Evolutionary conservation across 2,888 invertebrate genomes (phyloP), one percentile per base, ranked within the genome.

Genomic region (Blera fallax): DNA sequence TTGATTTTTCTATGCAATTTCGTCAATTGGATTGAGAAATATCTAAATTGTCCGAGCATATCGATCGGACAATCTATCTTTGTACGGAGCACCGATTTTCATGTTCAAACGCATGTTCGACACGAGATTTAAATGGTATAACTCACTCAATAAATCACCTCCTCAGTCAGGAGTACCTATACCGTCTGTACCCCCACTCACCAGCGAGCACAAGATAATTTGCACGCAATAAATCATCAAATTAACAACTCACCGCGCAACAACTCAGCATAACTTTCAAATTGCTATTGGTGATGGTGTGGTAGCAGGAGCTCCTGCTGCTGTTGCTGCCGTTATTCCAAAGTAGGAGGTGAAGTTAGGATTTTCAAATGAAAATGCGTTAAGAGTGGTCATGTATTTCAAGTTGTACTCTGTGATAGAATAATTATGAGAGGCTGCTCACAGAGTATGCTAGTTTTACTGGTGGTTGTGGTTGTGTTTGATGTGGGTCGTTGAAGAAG

Each of bases 161-260:
- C 58, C 65, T 85, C 64, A 67, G 74, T 62, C 60, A 56, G 72
- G 52, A 76, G 52, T 65, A 8, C 10, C 14, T 14, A 3, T 48
- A 10, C 4, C 2, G 52, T 43, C 3, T 27, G 45, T 60, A 29
- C n/a, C 77, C 32, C 50, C 27, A 50, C 48, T 60, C 70, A 73
- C 11, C 43, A 16, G 77, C 69, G 24, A 40, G 14, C 65, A 73
- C 82, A 73, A 69, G 77, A 82, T 87, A 87, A 87, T 87, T 87
- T 81, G 87, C 87, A 87, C 87, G 87, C 82, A 87, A 87, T 87
- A 87, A 81, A 76, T 85, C 85, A 85, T 85, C 81, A 76, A 81
- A 85, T 81, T 81, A 85, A 81, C 85, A 85, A 85, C 85, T 81
- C 81, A 77, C 80, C 80, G 81, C 81, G 60, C 70, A 37, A 40